Evolutionary conservation across 2,888 invertebrate species (phyloP).

Genomic region (Timema cristinae): DNA sequence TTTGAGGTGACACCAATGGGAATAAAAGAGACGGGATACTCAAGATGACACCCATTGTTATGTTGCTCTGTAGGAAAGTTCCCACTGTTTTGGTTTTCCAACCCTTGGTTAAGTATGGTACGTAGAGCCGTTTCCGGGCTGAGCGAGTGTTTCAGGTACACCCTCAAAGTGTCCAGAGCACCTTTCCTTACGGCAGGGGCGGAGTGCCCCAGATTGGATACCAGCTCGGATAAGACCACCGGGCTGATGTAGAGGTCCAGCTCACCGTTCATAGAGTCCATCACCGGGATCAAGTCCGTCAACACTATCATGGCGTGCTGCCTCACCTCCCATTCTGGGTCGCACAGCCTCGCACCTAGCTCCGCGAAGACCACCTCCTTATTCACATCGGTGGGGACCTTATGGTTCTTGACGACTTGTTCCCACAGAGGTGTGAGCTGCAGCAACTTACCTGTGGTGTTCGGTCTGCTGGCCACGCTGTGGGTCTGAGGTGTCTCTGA

Average conservation of each 20-base stretch:
- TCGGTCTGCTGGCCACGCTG: neutral
- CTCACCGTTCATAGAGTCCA: conserved; percentile 51
- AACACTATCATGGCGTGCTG: conserved; percentile 77
- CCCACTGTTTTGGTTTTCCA: conserved; percentile 56
- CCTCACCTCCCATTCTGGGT: conserved; percentile 80
- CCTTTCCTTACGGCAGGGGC: conserved; percentile 78
- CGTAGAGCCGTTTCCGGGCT: conserved; percentile 63
- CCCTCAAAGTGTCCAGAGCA: conserved; percentile 69
- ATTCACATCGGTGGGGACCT: conserved; percentile 65
- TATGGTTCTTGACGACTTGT: conserved; percentile 66
- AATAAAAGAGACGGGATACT: conserved; percentile 60
- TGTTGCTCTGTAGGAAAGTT: conserved; percentile 52
- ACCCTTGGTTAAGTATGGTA: conserved; percentile 61
- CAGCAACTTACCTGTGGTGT: conserved; percentile 34
- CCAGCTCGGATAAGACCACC: conserved; percentile 60
- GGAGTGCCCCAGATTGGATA: conserved; percentile 73
- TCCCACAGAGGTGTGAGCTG: conserved; percentile 78
- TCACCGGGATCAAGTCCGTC: conserved; percentile 71
- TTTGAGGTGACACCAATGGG: conserved; percentile 44
- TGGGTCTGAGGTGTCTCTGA: conserved; percentile 2
- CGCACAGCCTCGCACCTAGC: conserved; percentile 66
- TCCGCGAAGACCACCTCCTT: conserved; percentile 64
- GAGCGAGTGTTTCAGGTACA: conserved; percentile 65
- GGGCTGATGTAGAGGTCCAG: conserved; percentile 63
- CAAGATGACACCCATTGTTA: conserved; percentile 62